Evolutionary conservation across 2,113 vertebrate genomes (phyloP), one percentile per base, ranked within the genome.

Genomic region (Brachionichthys hirsutus): DNA sequence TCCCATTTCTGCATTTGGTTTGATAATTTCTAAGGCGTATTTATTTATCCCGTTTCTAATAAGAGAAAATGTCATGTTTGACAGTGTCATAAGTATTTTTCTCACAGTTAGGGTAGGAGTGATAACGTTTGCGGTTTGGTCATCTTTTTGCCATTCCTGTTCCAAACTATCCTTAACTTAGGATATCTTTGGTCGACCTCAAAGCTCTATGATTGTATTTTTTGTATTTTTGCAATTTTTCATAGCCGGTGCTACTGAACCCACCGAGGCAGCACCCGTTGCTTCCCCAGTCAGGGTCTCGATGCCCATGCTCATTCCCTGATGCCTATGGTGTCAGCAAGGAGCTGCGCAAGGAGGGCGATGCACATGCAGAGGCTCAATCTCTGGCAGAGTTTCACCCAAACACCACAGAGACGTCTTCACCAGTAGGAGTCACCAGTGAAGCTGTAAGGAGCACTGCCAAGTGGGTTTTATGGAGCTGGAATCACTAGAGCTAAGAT

Each of bases 321-420:
- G 1, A 24, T 65, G 34, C 74, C 47, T 56, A 48, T 38, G 49
- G 62, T 69, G 60, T 75, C 70, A 75, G 62, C 1, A 3, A 66
- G 46, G 48, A 36, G 36, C 51, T 69, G 48, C 47, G 54, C 54
- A 15, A 10, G 64, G 44, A 61, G 58, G 42, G 17, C 40, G 49
- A 19, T 12, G 1, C 9, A 4, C 44, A 62, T 6, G 17, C 60
- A 46, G 63, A 59, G 69, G 43, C 74, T 77, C 54, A 71, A 45
- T 40, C 44, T 62, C 67, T 62, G 30, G 56, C 68, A 54, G 57
- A 74, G 70, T 10, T 54, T 7, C 20, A 45, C 62, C 42, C 55
- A n/a, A 43, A 35, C 48, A 51, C 42, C 12, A n/a, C 30, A 54
- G 49, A 42, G 47, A 60, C 11, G 9, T 19, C 53, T 59, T 38